Percentiles rank a stretch among this genome's conserved stretches.
These are phyloP conservation scores for Bradysia coprophila DNA, from an alignment of 1,140 invertebrate species.

Conservation along the genomic window DNA sequence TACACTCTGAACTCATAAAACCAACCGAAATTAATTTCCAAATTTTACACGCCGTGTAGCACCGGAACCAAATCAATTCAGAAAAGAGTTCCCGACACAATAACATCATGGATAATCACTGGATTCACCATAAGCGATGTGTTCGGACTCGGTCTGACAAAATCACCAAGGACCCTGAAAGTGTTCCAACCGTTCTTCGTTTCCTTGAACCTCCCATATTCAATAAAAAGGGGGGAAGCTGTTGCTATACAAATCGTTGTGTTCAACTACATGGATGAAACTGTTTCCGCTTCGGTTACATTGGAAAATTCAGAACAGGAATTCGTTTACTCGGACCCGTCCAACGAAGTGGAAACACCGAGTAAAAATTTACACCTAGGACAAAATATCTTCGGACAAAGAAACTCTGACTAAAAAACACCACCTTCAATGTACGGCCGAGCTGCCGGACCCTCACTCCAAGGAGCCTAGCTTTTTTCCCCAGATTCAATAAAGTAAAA, in stretches of 20 bases:
- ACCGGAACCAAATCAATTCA: slow-evolving; percentile 25
- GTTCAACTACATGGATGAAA: slow-evolving; percentile 31
- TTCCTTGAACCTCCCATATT: slow-evolving; percentile 63
- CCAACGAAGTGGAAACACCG: slow-evolving; percentile 29
- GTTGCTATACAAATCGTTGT: slow-evolving; percentile 18
- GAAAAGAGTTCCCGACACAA: slow-evolving; percentile 56
- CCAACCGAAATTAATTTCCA: too few relatives aligned
- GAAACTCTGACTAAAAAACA: too few relatives aligned
- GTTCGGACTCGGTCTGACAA: slow-evolving; percentile 66
- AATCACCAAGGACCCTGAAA: slow-evolving; percentile 47
- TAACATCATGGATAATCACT: slow-evolving; percentile 82
- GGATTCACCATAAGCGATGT: slow-evolving; percentile 81
- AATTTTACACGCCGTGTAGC: too few relatives aligned
- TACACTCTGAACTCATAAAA: too few relatives aligned
- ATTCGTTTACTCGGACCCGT: slow-evolving; percentile 54
- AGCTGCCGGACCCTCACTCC: too few relatives aligned
- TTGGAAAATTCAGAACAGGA: slow-evolving; percentile 62
- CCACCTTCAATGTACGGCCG: too few relatives aligned
- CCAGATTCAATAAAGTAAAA: too few relatives aligned
- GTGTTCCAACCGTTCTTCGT: slow-evolving; percentile 83
- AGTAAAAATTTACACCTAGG: slow-evolving; percentile 27
- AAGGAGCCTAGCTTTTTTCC: too few relatives aligned
- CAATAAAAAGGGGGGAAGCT: slow-evolving; percentile 56
- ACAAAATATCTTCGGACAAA: too few relatives aligned
- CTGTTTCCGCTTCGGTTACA: slow-evolving; percentile 59